phyloP scores from a whole-genome alignment of 2,888 invertebrate species.

The Geophilus truncorum region DNA sequence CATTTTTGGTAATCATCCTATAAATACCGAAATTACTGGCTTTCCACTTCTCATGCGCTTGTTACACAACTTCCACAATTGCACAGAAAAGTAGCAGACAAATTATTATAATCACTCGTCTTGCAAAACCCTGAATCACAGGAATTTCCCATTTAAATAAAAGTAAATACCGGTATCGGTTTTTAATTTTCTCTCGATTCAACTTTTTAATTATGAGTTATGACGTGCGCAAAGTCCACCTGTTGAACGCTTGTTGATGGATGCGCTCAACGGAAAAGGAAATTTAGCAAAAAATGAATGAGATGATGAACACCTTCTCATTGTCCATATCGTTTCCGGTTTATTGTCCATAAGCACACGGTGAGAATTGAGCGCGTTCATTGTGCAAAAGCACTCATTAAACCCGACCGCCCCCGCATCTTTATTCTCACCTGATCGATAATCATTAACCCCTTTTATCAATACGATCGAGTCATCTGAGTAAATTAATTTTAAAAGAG shows the following conservation, averaged over 20 bases:
- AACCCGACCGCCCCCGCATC: background rate
- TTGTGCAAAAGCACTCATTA: constrained; percentile 6
- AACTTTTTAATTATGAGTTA: background rate
- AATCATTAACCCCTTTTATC: background rate
- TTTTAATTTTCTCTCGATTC: too few relatives aligned
- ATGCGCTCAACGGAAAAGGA: constrained; percentile 7
- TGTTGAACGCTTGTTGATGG: background rate
- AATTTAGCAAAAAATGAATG: background rate
- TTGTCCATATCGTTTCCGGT: constrained; percentile 21
- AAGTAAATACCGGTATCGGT: too few relatives aligned
- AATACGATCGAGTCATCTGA: too few relatives aligned
- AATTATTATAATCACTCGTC: background rate
- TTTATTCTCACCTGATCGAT: background rate
- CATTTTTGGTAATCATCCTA: background rate
- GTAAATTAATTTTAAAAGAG: background rate
- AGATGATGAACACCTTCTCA: constrained; percentile 18
- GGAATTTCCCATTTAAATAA: too few relatives aligned
- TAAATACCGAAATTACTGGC: background rate
- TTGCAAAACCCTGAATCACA: background rate
- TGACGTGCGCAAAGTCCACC: constrained; percentile 1
- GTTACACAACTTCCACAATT: background rate
- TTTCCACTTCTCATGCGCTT: background rate
- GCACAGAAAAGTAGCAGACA: background rate
- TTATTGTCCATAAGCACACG: constrained; percentile 20
- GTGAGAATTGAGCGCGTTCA: constrained; percentile 13